Evolutionary conservation across 1,140 invertebrate genomes (phyloP).

Genomic region (Thaumatotibia leucotreta): DNA sequence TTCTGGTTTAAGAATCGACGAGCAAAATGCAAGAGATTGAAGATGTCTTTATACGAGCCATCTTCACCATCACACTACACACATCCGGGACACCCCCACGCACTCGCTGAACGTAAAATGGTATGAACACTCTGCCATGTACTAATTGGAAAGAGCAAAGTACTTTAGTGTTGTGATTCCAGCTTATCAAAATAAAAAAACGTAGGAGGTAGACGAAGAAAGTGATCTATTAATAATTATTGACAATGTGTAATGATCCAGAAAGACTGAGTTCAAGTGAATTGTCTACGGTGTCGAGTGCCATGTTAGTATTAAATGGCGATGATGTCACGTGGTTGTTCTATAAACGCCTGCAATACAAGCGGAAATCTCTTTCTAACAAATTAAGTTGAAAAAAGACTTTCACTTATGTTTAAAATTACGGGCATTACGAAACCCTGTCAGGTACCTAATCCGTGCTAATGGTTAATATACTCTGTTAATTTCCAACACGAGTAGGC

Average conservation of each 20-base stretch:
- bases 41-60: constrained; percentile 89
- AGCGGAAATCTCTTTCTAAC: not conserved
- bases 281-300: constrained; percentile 65
- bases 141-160: not conserved
- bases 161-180: not conserved
- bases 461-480: not conserved
- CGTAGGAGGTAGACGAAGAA: not conserved
- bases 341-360: not conserved
- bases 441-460: constrained; percentile 10
- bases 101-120: constrained; percentile 62
- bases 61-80: constrained; percentile 70
- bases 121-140: constrained; percentile 34
- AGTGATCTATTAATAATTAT: constrained; percentile 25
- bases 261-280: constrained; percentile 63
- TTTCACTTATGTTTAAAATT: not conserved
- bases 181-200: not conserved
- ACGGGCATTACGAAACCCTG: not conserved
- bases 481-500: not conserved
- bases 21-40: constrained; percentile 96
- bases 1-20: constrained; percentile 98
- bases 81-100: constrained; percentile 60
- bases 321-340: constrained; percentile 21
- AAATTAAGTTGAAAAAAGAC: not conserved
- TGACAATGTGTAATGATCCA: constrained; percentile 40
- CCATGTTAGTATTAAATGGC: constrained; percentile 69